Conservation (phyloP, 2,888 invertebrate genomes). For the Lepidonotus clava region DNA sequence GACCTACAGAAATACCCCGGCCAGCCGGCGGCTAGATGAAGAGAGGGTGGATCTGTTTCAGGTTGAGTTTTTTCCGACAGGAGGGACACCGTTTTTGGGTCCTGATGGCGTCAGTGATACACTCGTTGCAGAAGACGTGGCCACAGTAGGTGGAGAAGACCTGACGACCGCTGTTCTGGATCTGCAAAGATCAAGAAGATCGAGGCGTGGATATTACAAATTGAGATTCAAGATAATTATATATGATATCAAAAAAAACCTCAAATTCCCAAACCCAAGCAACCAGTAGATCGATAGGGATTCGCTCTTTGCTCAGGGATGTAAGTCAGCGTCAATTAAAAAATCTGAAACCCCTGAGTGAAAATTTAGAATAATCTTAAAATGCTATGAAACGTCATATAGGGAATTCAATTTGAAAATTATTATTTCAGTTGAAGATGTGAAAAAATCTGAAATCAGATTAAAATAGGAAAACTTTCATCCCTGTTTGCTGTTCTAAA, state of each 20-base stretch:
- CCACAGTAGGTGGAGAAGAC: constrained; percentile 74
- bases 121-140: constrained; percentile 73
- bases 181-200: constrained; percentile 66
- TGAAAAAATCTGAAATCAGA: too few species aligned
- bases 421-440: too few species aligned
- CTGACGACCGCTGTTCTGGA: constrained; percentile 65
- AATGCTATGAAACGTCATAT: too few species aligned
- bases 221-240: neutral
- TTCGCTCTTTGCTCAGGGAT: too few species aligned
- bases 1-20: neutral
- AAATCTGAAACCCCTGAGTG: too few species aligned
- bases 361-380: too few species aligned
- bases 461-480: neutral
- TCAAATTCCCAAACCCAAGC: too few species aligned
- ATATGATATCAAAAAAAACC: neutral
- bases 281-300: too few species aligned
- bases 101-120: constrained; percentile 68
- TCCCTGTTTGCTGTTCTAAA: neutral
- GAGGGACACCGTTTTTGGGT: constrained; percentile 69
- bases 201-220: constrained; percentile 42
- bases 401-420: too few species aligned
- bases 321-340: too few species aligned
- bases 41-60: constrained; percentile 65
- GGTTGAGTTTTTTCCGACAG: constrained; percentile 68
- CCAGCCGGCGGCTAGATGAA: constrained; percentile 29